A percentile compares a stretch with the other conserved stretches of the same genome.
Conservation (phyloP, 1,140 invertebrate genomes). For the Caenorhabditis remanei region DNA sequence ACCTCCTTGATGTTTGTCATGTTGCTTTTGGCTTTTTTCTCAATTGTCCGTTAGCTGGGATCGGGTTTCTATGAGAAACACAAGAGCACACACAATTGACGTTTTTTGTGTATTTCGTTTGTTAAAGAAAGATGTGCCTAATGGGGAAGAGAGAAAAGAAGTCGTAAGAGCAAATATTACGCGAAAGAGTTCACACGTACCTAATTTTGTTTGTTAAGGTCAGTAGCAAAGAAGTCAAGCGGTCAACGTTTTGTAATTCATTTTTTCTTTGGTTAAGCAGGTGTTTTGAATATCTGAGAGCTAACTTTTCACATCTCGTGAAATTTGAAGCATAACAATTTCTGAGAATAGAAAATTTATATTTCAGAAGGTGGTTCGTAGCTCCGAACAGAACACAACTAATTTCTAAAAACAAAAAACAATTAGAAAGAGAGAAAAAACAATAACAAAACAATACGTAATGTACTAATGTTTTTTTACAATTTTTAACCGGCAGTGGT, state of each 20-base stretch:
- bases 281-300: not conserved
- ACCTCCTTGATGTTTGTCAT: slow-evolving; percentile 27
- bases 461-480: not conserved
- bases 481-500: not conserved
- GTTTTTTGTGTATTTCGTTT: not conserved
- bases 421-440: not conserved
- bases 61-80: slow-evolving; percentile 36
- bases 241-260: not conserved
- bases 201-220: slow-evolving; percentile 5
- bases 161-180: slow-evolving; percentile 25
- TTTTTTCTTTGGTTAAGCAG: not conserved
- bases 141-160: not conserved
- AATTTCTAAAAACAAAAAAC: too few relatives aligned
- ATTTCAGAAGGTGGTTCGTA: too few relatives aligned
- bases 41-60: slow-evolving; percentile 21
- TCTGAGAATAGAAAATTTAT: too few relatives aligned
- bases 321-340: not conserved
- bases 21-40: not conserved
- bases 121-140: slow-evolving; percentile 10
- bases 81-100: slow-evolving; percentile 13
- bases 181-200: slow-evolving; percentile 18
- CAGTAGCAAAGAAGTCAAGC: not conserved
- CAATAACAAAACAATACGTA: slow-evolving; percentile 24
- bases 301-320: not conserved
- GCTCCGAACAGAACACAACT: too few relatives aligned